Conservation (phyloP, 2,113 vertebrate genomes). For the Heterotis niloticus region DNA sequence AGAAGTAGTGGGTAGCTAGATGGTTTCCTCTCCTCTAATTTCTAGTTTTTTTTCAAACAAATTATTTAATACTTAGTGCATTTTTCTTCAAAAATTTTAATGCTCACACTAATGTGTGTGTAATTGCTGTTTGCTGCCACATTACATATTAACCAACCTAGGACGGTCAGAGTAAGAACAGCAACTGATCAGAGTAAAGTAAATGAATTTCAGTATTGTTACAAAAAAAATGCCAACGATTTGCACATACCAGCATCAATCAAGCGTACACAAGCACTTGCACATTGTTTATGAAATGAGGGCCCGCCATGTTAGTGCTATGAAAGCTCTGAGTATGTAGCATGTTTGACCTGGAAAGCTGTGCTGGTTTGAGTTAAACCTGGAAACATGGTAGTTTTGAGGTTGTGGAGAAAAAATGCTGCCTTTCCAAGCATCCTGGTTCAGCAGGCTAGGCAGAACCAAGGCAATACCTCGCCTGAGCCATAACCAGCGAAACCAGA, state of each 20-base stretch:
- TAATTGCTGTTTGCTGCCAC: too few species aligned
- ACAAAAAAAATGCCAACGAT: too few species aligned
- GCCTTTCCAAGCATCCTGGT: constrained; percentile 48
- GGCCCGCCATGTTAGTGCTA: background rate
- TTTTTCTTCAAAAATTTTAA: too few species aligned
- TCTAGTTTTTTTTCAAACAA: too few species aligned
- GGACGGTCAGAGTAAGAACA: too few species aligned
- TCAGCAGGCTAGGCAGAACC: constrained; percentile 41
- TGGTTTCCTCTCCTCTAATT: too few species aligned
- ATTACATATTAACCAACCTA: too few species aligned
- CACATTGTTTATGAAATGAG: background rate
- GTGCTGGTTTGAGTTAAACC: background rate
- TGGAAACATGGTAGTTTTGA: constrained; percentile 5
- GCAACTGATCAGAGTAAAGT: too few species aligned
- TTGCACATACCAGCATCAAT: constrained; percentile 12
- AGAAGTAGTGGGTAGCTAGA: too few species aligned
- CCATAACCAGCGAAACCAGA: constrained; percentile 43
- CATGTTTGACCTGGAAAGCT: background rate
- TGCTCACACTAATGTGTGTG: too few species aligned
- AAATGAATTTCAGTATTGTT: too few species aligned
- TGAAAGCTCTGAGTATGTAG: background rate
- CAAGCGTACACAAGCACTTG: constrained; percentile 9
- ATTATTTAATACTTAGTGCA: too few species aligned
- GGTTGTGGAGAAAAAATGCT: constrained; percentile 39
- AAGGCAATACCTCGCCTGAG: constrained; percentile 51